Conservation (phyloP, 2,888 invertebrate genomes). For the Hemithea aestivaria region DNA sequence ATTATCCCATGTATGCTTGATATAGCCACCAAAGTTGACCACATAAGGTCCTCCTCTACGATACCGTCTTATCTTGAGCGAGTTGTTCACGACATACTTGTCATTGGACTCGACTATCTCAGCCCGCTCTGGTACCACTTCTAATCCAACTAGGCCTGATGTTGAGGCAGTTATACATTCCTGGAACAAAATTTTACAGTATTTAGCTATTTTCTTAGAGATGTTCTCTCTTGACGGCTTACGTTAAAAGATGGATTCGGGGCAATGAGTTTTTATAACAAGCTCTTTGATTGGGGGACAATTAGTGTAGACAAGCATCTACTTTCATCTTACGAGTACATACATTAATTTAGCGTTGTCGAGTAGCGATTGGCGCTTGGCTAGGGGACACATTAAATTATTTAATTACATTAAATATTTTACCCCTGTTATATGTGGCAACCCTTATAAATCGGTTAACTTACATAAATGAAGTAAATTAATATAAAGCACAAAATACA, state of each 20-base stretch:
- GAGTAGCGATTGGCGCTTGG: too few relatives aligned
- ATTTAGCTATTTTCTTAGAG: too few relatives aligned
- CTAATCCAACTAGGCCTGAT: background rate
- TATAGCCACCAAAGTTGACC: conserved; percentile 16
- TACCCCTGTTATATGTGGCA: too few relatives aligned
- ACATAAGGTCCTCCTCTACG: conserved; percentile 21
- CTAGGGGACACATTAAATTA: too few relatives aligned
- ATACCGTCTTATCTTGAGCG: conserved; percentile 11
- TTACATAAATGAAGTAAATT: conserved; percentile 7
- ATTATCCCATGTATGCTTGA: conserved; percentile 5
- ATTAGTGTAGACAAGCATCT: too few relatives aligned
- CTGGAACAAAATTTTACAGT: background rate
- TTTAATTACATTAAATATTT: too few relatives aligned
- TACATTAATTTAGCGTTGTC: too few relatives aligned
- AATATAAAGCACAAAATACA: background rate
- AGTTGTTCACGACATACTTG: conserved; percentile 7
- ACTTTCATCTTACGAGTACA: too few relatives aligned
- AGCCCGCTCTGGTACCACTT: conserved; percentile 13
- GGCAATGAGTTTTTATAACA: too few relatives aligned
- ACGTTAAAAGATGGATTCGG: too few relatives aligned
- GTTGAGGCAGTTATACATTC: background rate
- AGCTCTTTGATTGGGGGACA: too few relatives aligned
- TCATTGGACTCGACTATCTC: conserved; percentile 3
- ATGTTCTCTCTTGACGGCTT: too few relatives aligned
- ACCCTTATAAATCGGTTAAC: conserved; percentile 1